These are phyloP conservation scores for Diploptera punctata DNA, from an alignment of 2,888 invertebrate genomes.

Conservation along the genomic window DNA sequence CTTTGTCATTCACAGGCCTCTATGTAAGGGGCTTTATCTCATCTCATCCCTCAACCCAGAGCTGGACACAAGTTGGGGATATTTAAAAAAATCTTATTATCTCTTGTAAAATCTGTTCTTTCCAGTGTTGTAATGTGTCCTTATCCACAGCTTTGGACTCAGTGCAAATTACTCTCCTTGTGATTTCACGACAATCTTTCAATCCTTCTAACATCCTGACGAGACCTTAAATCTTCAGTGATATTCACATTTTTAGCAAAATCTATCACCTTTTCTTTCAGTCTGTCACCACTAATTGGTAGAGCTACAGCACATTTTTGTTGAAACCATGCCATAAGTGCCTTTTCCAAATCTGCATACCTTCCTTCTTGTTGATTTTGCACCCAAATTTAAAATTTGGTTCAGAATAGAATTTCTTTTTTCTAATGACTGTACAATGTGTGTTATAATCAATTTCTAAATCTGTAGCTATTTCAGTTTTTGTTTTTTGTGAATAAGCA, in stretches of 20 bases:
- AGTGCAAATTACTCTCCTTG: background rate
- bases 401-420: background rate
- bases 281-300: background rate
- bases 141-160: background rate
- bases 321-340: background rate
- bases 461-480: background rate
- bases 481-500: background rate
- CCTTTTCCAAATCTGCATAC: background rate
- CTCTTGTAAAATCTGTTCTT: background rate
- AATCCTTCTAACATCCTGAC: too few species aligned
- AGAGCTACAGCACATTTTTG: background rate
- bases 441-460: background rate
- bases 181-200: background rate
- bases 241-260: background rate
- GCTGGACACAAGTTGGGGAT: too few species aligned
- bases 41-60: too few species aligned
- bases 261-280: background rate
- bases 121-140: background rate
- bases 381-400: background rate
- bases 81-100: too few species aligned
- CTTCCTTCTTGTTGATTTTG: background rate
- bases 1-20: too few species aligned
- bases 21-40: too few species aligned
- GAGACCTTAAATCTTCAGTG: background rate
- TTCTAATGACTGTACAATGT: background rate